phyloP scores from a whole-genome alignment of 2,888 invertebrate genomes.

The Muschampia plurimacula region DNA sequence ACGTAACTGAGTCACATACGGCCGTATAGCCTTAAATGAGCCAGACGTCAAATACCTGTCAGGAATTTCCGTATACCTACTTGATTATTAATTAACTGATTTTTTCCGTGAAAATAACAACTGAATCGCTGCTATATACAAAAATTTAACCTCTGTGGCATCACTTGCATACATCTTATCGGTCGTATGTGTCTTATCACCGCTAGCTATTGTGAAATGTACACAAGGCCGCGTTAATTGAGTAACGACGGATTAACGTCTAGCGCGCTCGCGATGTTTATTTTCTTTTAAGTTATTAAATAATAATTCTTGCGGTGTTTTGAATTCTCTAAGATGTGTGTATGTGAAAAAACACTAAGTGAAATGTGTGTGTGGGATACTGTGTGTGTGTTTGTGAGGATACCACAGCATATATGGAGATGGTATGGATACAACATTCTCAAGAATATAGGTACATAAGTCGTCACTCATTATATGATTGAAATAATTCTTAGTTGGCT shows the following conservation, averaged over 20 bases:
- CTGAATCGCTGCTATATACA: background rate
- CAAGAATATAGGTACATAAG: background rate
- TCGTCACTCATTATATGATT: too few species aligned
- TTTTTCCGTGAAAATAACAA: background rate
- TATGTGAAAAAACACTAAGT: background rate
- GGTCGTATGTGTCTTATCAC: slow-evolving; percentile 54
- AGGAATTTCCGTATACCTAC: too few species aligned
- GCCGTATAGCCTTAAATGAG: background rate
- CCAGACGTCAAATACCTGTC: too few species aligned
- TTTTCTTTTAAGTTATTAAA: background rate
- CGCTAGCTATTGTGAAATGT: slow-evolving; percentile 46
- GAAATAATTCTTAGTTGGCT: too few species aligned
- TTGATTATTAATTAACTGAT: too few species aligned
- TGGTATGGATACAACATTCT: slow-evolving; percentile 20
- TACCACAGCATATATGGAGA: slow-evolving; percentile 11
- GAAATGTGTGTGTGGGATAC: slow-evolving; percentile 6
- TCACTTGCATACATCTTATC: slow-evolving; percentile 47
- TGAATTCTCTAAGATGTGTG: slow-evolving; percentile 5
- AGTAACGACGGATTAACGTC: slow-evolving; percentile 39
- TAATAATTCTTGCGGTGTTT: background rate
- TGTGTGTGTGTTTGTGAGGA: slow-evolving; percentile 10
- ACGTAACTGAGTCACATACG: background rate
- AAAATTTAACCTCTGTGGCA: slow-evolving; percentile 21
- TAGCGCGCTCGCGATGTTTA: background rate
- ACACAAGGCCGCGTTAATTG: slow-evolving; percentile 43